Conservation (phyloP, 1,140 invertebrate species). For the Drosophila rufa region DNA sequence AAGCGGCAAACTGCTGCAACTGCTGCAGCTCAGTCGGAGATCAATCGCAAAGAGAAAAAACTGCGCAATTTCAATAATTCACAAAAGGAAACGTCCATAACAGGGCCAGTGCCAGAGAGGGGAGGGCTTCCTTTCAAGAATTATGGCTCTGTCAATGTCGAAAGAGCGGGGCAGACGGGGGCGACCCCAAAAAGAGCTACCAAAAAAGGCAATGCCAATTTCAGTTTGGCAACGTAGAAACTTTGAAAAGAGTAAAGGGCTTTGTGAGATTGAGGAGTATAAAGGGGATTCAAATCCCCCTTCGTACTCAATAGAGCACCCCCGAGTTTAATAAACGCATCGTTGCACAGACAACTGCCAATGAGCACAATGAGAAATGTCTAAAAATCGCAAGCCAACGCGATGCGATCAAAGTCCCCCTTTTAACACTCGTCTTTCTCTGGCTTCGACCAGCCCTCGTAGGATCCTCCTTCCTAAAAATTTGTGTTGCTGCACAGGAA, state of each 20-base stretch:
- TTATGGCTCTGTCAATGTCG: conserved; percentile 61
- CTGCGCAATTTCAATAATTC: conserved; percentile 82
- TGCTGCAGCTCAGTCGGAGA: conserved; percentile 33
- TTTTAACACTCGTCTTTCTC: not conserved
- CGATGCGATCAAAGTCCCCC: conserved; percentile 24
- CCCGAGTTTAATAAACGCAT: conserved; percentile 79
- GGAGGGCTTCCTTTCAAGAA: conserved; percentile 40
- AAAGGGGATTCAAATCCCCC: conserved; percentile 4
- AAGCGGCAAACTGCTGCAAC: conserved; percentile 26
- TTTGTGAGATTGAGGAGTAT: conserved; percentile 6
- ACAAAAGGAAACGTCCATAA: conserved; percentile 70
- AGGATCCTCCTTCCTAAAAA: not conserved
- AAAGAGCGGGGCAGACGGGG: not conserved
- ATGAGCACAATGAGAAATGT: conserved; percentile 73
- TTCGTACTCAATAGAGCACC: conserved; percentile 54
- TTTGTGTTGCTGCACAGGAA: not conserved
- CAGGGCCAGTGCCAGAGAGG: not conserved
- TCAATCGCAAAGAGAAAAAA: conserved; percentile 59
- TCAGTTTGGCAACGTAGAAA: conserved; percentile 40
- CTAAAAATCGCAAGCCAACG: conserved; percentile 71
- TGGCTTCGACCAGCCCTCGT: not conserved
- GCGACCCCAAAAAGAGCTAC: conserved; percentile 64
- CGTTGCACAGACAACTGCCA: conserved; percentile 67
- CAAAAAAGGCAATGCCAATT: conserved; percentile 77
- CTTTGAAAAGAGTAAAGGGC: conserved; percentile 1